Evolutionary conservation across 1,140 invertebrate species (phyloP), one percentile per base, ranked within the genome.

Genomic region (Tribolium castaneum): DNA sequence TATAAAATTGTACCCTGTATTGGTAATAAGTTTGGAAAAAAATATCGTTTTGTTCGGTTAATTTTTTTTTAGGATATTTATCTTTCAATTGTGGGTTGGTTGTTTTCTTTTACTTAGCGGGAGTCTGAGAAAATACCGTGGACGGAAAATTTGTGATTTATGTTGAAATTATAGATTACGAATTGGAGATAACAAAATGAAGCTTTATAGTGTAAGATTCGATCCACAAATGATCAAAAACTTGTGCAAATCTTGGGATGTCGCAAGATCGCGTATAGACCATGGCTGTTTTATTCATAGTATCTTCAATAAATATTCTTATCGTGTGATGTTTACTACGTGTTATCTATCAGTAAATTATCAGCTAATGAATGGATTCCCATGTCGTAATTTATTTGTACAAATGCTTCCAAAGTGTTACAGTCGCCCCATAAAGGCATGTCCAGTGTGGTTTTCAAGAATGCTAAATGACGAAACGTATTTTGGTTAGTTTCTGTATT

Each of bases 231-330:
- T 10, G 6, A n/a, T n/a, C 6, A 66, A 66, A 66, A 66, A 59
- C 10, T 12, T 5, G 25, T 66, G 59, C 59, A 66, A 66, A 66
- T 59, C 54, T 59, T 14, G 12, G 6, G 10, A 39, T 66, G 59
- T 35, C 59, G 59, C 59, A 35, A 66, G 10, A 34, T 34, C 25
- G 35, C 35, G 35, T 39, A 39, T 39, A 39, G 35, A 25, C 6
- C 30, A 66, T 66, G 19, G 30, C 25, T 35, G 30, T 66, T 34
- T 66, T 35, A 66, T 35, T 66, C 14, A 34, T 66, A 35, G 59
- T 66, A 66, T 66, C 59, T 35, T 66, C 59, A 66, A 66, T 66
- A 66, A 66, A 66, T 66, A 66, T 66, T 35, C n/a, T 66, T 66
- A 66, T 66, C 59, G 59, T 66, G 25, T 66, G 30, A 66, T 66